Conservation (phyloP, 1,140 invertebrate species). For the Papilio glaucus region DNA sequence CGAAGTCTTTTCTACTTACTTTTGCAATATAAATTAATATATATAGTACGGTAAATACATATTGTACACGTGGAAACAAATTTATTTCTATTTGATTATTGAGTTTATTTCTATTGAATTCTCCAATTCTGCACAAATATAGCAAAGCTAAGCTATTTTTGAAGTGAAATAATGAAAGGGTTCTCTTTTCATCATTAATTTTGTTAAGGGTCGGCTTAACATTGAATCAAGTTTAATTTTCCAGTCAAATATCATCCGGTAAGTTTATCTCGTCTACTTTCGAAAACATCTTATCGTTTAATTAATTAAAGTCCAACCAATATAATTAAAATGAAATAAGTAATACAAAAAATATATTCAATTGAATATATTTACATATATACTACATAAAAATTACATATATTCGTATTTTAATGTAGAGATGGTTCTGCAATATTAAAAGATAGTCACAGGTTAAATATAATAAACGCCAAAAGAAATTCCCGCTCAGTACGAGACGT, state of each 20-base stretch:
- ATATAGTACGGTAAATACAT: too few species aligned
- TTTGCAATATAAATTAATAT: too few species aligned
- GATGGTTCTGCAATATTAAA: too few species aligned
- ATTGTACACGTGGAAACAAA: background rate
- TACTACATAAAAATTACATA: too few species aligned
- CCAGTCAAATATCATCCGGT: constrained; percentile 16
- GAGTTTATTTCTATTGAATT: too few species aligned
- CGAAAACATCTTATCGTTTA: constrained; percentile 19
- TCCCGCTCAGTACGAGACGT: background rate
- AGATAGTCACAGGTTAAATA: background rate
- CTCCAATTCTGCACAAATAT: background rate
- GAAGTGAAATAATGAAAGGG: constrained; percentile 9
- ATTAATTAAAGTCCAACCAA: constrained; percentile 11
- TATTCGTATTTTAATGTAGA: too few species aligned
- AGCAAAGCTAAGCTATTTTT: constrained; percentile 2
- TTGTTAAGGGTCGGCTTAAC: constrained; percentile 17
- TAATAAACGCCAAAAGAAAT: background rate
- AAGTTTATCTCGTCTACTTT: constrained; percentile 6
- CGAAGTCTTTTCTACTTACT: too few species aligned
- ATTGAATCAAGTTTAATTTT: constrained; percentile 13
- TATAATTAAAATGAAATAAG: constrained; percentile 12
- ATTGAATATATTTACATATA: too few species aligned
- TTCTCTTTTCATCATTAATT: constrained; percentile 24
- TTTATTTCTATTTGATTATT: background rate
- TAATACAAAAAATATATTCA: too few species aligned